Percentiles rank a stretch among this genome's conserved stretches.
These are phyloP conservation scores for Scaptomyza pallida DNA, from an alignment of 1,140 invertebrate species.

Conservation along the genomic window DNA sequence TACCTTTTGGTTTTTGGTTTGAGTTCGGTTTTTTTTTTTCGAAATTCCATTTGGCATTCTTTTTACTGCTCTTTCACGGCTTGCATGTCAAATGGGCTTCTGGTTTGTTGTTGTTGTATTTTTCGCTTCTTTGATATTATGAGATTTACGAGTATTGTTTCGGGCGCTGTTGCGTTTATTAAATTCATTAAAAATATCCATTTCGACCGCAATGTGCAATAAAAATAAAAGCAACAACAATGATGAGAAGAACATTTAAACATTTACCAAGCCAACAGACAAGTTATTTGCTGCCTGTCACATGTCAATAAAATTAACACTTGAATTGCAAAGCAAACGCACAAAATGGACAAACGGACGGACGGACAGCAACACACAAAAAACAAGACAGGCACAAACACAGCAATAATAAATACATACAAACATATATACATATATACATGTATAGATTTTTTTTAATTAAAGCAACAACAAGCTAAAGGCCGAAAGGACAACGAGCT, in stretches of 20 bases:
- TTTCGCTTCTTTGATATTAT: slow-evolving; percentile 19
- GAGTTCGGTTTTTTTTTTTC: slow-evolving; percentile 18
- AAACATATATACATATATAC: not conserved
- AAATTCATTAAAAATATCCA: slow-evolving; percentile 71
- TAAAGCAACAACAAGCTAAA: slow-evolving; percentile 66
- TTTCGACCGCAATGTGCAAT: slow-evolving; percentile 57
- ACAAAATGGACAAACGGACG: slow-evolving; percentile 6
- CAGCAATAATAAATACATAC: slow-evolving; percentile 24
- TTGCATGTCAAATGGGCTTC: slow-evolving; percentile 49
- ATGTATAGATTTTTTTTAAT: slow-evolving; percentile 62
- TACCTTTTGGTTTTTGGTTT: slow-evolving; percentile 35
- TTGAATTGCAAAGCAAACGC: slow-evolving; percentile 56
- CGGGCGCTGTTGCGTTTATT: slow-evolving; percentile 48
- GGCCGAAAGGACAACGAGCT: slow-evolving; percentile 37
- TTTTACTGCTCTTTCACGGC: slow-evolving; percentile 40
- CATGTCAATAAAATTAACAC: slow-evolving; percentile 82
- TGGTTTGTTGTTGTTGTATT: not conserved
- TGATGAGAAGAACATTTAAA: slow-evolving; percentile 47
- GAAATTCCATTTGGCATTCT: slow-evolving; percentile 41
- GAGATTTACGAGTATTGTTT: slow-evolving; percentile 41
- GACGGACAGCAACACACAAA: not conserved
- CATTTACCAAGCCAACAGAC: slow-evolving; percentile 51
- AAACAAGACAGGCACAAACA: not conserved
- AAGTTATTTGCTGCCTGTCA: slow-evolving; percentile 75
- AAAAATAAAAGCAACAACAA: slow-evolving; percentile 34